Evolutionary conservation across 1,140 invertebrate species (phyloP).

Genomic region (Heliconius hewitsoni): DNA sequence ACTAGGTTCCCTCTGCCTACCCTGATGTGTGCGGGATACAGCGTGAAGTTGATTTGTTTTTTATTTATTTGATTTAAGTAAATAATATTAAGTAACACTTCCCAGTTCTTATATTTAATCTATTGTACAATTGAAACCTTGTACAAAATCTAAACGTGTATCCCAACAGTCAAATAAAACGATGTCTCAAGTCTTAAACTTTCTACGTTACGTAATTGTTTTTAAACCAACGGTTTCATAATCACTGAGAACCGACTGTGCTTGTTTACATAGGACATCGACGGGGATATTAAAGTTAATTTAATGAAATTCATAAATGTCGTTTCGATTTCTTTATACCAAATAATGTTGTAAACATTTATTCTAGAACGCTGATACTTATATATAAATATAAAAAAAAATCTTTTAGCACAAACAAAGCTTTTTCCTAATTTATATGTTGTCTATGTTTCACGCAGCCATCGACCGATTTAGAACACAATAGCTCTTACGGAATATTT

Average conservation of each 20-base stretch:
- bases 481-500: slow-evolving; percentile 15
- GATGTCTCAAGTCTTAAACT: slow-evolving; percentile 36
- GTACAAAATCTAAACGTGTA: not conserved
- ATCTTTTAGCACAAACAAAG: not conserved
- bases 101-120: not conserved
- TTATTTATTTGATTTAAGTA: too few relatives aligned
- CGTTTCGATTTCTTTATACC: not conserved
- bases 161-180: not conserved
- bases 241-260: slow-evolving; percentile 39
- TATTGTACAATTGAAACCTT: slow-evolving; percentile 3
- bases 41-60: too few relatives aligned
- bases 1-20: too few relatives aligned
- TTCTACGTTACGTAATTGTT: slow-evolving; percentile 60
- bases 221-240: slow-evolving; percentile 54
- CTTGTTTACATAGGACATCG: slow-evolving; percentile 46
- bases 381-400: too few relatives aligned
- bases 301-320: not conserved
- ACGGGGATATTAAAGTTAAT: not conserved
- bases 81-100: too few relatives aligned
- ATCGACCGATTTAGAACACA: not conserved
- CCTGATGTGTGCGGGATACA: too few relatives aligned
- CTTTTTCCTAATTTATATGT: not conserved
- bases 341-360: too few relatives aligned
- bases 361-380: too few relatives aligned
- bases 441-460: not conserved